Evolutionary conservation across 2,888 invertebrate species (phyloP), one percentile per base, ranked within the genome.

Genomic region (Aquatica leii): DNA sequence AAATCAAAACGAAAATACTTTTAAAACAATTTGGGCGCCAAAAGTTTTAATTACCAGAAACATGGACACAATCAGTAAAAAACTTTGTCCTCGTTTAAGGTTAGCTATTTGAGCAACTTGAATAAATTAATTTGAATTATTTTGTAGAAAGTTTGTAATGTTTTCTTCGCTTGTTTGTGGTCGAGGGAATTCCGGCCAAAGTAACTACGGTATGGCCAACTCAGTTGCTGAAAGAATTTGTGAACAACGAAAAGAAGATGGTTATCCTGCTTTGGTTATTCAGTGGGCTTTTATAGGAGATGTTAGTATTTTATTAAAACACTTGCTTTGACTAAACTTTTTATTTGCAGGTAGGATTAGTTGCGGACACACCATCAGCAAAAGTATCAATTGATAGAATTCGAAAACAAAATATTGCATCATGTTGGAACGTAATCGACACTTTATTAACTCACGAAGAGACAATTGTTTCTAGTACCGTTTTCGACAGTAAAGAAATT

Each of bases 221-320:
- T n/a, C n/a, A n/a, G n/a, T n/a, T n/a, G n/a, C n/a, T n/a, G n/a
- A n/a, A n/a, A n/a, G n/a, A n/a, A n/a, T n/a, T n/a, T n/a, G n/a
- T n/a, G n/a, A n/a, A n/a, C n/a, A n/a, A n/a, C n/a, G n/a, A n/a
- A n/a, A n/a, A n/a, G n/a, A 96, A 58, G 87, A 88, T 6, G 92
- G 93, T 0, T 84, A 90, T 0, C 93, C 94, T 0, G 95, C 86
- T 0, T 80, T 94, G 62, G 95, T 95, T 1, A 88, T 97, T 6
- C 94, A 97, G 78, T 97, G 96, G 95, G 96, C 97, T 37, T 95
- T 94, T 35, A 87, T 97, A 55, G 97, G 95, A 54, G 95, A 97
- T 80, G 92, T 92, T 58, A 24, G 41, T 12, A 43, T 12, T 37
- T n/a, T n/a, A n/a, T n/a, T n/a, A n/a, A n/a, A n/a, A n/a, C n/a